Percentiles rank a stretch among this genome's conserved stretches.
These are phyloP conservation scores for Philopotamus ludificatus DNA, from an alignment of 1,140 invertebrate genomes.

Conservation along the genomic window DNA sequence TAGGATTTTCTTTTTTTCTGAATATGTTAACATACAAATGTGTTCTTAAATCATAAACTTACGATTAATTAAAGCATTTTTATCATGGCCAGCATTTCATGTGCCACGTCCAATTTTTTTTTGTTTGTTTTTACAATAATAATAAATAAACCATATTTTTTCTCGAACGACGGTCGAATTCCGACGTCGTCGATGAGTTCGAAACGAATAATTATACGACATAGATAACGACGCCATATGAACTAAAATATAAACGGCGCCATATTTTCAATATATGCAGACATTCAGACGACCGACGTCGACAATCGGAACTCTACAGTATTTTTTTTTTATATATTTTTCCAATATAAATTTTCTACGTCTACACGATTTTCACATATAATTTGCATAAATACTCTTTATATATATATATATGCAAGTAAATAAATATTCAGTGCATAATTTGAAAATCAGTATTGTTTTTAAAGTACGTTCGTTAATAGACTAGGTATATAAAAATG, in stretches of 20 bases:
- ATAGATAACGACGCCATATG: no score
- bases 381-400: constrained; percentile 5
- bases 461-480: no score
- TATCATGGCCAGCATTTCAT: constrained; percentile 31
- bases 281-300: no score
- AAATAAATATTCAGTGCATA: constrained; percentile 1
- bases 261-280: no score
- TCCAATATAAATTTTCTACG: constrained; percentile 25
- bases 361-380: constrained; percentile 22
- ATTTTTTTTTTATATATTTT: no score
- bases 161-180: no score
- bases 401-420: constrained; percentile 13
- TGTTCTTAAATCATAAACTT: constrained; percentile 34
- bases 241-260: no score
- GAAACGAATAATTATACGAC: no score
- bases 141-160: no score
- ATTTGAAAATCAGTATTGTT: background rate
- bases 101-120: constrained; percentile 25
- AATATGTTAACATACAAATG: constrained; percentile 38
- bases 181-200: no score
- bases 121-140: constrained; percentile 29
- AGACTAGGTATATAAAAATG: background rate
- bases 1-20: constrained; percentile 20
- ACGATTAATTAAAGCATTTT: constrained; percentile 40
- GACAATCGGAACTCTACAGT: no score